Percentiles rank a stretch among this genome's conserved stretches.
These are phyloP conservation scores for Carollia perspicillata DNA, from an alignment of 2,113 vertebrate genomes.

Conservation along the genomic window DNA sequence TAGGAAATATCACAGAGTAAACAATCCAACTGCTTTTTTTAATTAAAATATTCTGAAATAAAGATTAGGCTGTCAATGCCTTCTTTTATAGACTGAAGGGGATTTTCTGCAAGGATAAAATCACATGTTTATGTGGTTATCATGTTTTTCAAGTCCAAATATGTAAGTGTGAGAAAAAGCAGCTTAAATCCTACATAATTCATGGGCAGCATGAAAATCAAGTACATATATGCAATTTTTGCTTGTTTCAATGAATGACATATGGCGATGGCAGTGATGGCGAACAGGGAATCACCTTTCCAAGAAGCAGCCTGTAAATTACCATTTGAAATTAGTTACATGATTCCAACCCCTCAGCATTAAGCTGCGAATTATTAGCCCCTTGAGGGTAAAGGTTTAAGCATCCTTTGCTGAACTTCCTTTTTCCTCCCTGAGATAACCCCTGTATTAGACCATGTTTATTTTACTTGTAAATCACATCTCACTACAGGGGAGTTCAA, in stretches of 20 bases:
- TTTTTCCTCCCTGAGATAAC: constrained; percentile 65
- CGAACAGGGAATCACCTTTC: constrained; percentile 43
- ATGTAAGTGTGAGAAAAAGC: constrained; percentile 64
- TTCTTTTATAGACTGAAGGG: constrained; percentile 60
- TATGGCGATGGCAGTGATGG: constrained; percentile 27
- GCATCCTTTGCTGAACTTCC: constrained; percentile 69
- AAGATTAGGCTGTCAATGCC: constrained; percentile 69
- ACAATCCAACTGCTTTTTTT: constrained; percentile 68
- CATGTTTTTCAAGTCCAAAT: constrained; percentile 60
- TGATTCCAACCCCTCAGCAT: constrained; percentile 62
- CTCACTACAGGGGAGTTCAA: constrained; percentile 50
- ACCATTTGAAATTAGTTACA: constrained; percentile 65
- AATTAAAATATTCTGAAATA: constrained; percentile 70
- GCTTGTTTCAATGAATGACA: constrained; percentile 39
- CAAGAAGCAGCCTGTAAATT: constrained; percentile 46
- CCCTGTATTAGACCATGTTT: constrained; percentile 50
- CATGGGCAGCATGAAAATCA: constrained; percentile 62
- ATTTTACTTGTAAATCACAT: constrained; percentile 76
- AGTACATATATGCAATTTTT: constrained; percentile 55
- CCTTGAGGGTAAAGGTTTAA: constrained; percentile 79
- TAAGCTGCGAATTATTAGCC: constrained; percentile 81
- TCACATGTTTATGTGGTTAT: constrained; percentile 66
- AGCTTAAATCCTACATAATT: constrained; percentile 57
- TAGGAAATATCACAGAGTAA: constrained; percentile 70
- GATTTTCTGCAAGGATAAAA: constrained; percentile 69